Evolutionary conservation across 1,140 invertebrate species (phyloP).

Genomic region (Panagrolaimus sp.): DNA sequence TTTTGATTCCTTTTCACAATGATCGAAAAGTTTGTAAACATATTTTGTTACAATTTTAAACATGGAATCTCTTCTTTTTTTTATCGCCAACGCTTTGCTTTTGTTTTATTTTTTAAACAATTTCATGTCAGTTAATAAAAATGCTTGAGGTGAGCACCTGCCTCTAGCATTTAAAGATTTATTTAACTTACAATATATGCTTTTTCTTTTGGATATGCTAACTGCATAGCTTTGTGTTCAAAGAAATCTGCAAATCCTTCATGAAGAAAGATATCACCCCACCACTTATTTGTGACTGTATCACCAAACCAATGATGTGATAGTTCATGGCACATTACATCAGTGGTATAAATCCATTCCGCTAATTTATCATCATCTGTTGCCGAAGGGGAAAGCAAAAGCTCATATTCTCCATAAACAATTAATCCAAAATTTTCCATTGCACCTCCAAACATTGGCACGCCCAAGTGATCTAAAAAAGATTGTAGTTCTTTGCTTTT

Average conservation of each 20-base stretch:
- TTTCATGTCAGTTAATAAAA: too few relatives aligned
- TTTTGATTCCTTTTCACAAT: too few relatives aligned
- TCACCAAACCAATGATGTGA: slow-evolving; percentile 11
- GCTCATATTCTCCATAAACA: background rate
- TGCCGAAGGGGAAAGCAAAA: background rate
- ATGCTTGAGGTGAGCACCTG: slow-evolving; percentile 49
- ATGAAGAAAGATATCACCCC: slow-evolving; percentile 8
- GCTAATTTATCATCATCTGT: too few relatives aligned
- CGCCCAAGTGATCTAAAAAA: background rate
- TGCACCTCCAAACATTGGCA: background rate
- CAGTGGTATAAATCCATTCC: background rate
- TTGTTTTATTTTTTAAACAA: too few relatives aligned
- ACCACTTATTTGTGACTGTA: background rate
- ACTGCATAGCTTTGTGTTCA: background rate
- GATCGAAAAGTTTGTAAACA: too few relatives aligned
- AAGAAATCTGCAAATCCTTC: background rate
- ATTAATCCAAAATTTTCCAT: slow-evolving; percentile 12
- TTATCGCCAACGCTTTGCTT: too few relatives aligned
- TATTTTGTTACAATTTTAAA: too few relatives aligned
- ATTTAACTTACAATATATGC: too few relatives aligned
- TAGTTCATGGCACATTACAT: background rate
- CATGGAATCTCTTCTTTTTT: too few relatives aligned
- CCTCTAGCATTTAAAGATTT: background rate
- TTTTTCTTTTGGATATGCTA: too few relatives aligned
- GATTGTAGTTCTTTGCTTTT: too few relatives aligned